Percentiles rank a stretch among this genome's conserved stretches.
phyloP scores from a whole-genome alignment of 2,888 invertebrate genomes.

The Cryptus armator region DNA sequence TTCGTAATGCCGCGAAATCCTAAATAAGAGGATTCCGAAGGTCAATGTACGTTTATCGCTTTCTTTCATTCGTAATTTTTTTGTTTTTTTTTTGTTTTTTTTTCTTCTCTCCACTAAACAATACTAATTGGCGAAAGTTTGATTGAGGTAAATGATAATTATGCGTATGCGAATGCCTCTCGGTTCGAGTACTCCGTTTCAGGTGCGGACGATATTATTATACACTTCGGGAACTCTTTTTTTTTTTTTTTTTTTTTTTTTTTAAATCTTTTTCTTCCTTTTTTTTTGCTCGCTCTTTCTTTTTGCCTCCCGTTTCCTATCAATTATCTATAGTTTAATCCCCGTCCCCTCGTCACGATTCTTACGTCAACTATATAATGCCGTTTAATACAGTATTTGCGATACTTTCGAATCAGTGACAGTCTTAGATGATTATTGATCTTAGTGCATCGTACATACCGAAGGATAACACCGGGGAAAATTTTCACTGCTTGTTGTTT shows the following conservation, averaged over 20 bases:
- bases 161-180: slow-evolving; percentile 36
- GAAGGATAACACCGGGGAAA: slow-evolving; percentile 37
- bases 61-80: background rate
- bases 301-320: slow-evolving; percentile 23
- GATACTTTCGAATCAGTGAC: slow-evolving; percentile 81
- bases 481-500: slow-evolving; percentile 27
- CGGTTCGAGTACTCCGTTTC: slow-evolving; percentile 53
- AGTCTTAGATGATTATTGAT: slow-evolving; percentile 76
- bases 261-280: background rate
- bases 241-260: slow-evolving; percentile 4
- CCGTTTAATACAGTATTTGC: slow-evolving; percentile 73
- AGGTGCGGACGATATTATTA: slow-evolving; percentile 26
- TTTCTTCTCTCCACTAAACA: slow-evolving; percentile 11
- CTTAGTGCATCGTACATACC: slow-evolving; percentile 19
- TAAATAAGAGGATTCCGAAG: slow-evolving; percentile 10
- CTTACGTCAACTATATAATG: slow-evolving; percentile 48
- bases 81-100: slow-evolving; percentile 6
- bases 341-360: slow-evolving; percentile 29
- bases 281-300: background rate
- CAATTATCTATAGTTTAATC: slow-evolving; percentile 12
- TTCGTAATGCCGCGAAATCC: slow-evolving; percentile 22
- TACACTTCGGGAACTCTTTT: background rate
- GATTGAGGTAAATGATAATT: slow-evolving; percentile 27
- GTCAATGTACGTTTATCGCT: slow-evolving; percentile 11
- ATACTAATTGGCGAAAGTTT: slow-evolving; percentile 31